phyloP scores from a whole-genome alignment of 2,888 invertebrate species.

The Atrina japonica region DNA sequence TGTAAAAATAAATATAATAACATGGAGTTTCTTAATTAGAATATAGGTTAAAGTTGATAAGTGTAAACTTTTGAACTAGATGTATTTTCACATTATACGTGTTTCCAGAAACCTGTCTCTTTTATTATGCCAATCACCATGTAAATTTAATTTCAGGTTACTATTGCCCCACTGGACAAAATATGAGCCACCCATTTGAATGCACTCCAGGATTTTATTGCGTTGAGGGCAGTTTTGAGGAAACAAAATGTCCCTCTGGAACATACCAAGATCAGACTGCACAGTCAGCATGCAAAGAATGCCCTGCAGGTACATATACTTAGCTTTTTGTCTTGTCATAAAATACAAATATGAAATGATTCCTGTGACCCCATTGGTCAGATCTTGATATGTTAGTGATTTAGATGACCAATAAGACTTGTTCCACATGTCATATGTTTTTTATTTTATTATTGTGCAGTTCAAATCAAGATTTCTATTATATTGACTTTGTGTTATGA shows the following conservation, averaged over 20 bases:
- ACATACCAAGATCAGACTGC: slow-evolving; percentile 74
- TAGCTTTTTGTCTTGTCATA: no score
- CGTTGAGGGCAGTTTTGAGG: slow-evolving; percentile 65
- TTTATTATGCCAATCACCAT: no score
- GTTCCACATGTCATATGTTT: neutral
- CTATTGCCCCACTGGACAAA: slow-evolving; percentile 77
- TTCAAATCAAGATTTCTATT: neutral
- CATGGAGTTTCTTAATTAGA: no score
- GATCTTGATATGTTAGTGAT: no score
- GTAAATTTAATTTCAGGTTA: slow-evolving; percentile 76
- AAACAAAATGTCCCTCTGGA: slow-evolving; percentile 73
- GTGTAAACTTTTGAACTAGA: no score
- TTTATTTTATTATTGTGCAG: neutral
- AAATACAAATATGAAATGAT: no score
- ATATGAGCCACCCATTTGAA: slow-evolving; percentile 60
- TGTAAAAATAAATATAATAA: no score
- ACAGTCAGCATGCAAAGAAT: slow-evolving; percentile 72
- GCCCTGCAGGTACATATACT: slow-evolving; percentile 70
- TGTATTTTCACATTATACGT: no score
- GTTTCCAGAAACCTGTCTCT: no score
- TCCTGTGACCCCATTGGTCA: no score
- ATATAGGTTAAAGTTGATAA: no score
- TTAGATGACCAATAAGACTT: no score
- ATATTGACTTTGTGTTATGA: neutral
- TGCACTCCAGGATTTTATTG: slow-evolving; percentile 76